A percentile compares a stretch with the other conserved stretches of the same genome.
These are phyloP conservation scores for Aptenodytes forsteri DNA, from an alignment of 2,113 vertebrate genomes.

Conservation along the genomic window DNA sequence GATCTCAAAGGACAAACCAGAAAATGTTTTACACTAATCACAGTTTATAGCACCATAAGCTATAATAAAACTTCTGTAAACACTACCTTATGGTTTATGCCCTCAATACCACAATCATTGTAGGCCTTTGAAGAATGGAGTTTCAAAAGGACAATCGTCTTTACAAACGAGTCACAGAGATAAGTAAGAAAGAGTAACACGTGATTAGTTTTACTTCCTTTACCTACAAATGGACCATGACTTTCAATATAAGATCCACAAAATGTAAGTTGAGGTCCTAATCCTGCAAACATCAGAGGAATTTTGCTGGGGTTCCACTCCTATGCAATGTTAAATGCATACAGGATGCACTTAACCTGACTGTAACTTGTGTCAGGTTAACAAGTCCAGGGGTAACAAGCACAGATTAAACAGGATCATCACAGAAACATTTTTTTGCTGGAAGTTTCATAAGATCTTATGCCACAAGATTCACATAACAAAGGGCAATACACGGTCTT, in stretches of 20 bases:
- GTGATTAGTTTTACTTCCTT: not conserved
- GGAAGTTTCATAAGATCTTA: not conserved
- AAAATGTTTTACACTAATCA: constrained; percentile 47
- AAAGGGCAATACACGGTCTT: accelerated
- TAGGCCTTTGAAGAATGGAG: constrained; percentile 55
- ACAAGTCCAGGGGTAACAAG: not conserved
- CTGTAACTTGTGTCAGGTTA: not conserved
- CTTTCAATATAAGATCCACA: not conserved
- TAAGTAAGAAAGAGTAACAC: not conserved
- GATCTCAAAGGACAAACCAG: constrained; percentile 37
- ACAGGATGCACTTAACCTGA: not conserved
- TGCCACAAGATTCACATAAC: not conserved
- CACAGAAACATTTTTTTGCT: not conserved
- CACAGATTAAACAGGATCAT: not conserved
- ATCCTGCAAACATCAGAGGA: not conserved
- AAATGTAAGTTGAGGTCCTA: not conserved
- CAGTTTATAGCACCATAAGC: constrained; percentile 44
- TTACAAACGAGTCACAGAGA: not conserved
- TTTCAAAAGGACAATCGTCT: constrained; percentile 31
- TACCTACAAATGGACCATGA: not conserved
- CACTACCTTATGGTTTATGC: constrained; percentile 44
- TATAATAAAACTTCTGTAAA: constrained; percentile 51
- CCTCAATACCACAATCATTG: not conserved
- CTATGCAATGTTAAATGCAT: not conserved
- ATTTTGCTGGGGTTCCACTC: not conserved